These are phyloP conservation scores for Esox masquinongy DNA, from an alignment of 2,797 vertebrate species.

Conservation along the genomic window DNA sequence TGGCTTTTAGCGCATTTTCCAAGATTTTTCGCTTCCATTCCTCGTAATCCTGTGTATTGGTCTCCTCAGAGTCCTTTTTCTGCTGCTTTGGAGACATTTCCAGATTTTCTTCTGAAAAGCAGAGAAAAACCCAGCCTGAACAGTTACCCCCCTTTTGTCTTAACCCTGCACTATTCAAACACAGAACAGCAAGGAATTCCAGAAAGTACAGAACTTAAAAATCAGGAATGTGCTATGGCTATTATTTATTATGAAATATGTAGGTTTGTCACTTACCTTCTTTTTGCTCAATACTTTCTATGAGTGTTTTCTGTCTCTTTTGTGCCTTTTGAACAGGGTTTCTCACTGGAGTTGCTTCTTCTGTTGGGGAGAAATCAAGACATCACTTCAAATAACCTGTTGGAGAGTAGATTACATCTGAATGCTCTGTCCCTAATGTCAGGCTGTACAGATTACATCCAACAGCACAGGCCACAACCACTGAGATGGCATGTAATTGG, in stretches of 20 bases:
- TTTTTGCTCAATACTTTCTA: conserved; percentile 48
- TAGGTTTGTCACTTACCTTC: conserved; percentile 56
- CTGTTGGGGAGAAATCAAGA: conserved; percentile 25
- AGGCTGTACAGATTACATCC: neutral
- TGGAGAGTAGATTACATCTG: neutral
- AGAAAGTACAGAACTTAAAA: no score
- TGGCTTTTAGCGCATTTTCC: conserved; percentile 78
- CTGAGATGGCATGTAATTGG: neutral
- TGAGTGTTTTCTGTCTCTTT: conserved; percentile 63
- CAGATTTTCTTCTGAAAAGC: conserved; percentile 42
- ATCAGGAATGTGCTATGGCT: neutral
- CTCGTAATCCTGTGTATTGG: conserved; percentile 76
- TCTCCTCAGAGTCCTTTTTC: conserved; percentile 58
- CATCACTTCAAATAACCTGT: neutral
- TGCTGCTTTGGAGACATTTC: conserved; percentile 62
- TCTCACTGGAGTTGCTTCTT: conserved; percentile 28
- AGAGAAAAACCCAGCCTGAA: conserved; percentile 14
- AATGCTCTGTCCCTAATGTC: neutral
- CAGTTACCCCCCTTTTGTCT: neutral
- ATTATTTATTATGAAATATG: no score
- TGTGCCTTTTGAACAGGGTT: conserved; percentile 23
- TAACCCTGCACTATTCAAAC: neutral
- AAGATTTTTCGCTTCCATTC: conserved; percentile 85
- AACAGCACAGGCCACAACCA: neutral
- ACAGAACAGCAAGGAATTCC: neutral